Conservation (phyloP, 53 echinoderm and acorn worm species). For the Holothuria scabra region DNA sequence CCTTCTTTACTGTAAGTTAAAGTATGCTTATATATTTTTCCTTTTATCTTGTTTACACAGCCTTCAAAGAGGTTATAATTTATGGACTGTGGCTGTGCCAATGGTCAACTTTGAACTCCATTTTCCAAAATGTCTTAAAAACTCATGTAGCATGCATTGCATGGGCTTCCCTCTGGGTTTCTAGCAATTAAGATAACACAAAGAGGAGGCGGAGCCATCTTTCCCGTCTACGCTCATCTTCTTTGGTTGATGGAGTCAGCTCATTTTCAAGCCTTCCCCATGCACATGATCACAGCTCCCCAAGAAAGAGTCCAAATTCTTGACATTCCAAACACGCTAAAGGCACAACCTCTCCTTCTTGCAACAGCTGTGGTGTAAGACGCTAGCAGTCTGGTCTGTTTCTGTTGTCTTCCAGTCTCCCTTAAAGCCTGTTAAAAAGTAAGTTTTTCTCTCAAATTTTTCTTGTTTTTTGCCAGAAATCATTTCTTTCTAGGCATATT, state of each 20-base stretch:
- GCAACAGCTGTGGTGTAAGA: slow-evolving; percentile 37
- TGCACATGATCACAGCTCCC: slow-evolving; percentile 34
- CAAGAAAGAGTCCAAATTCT: slow-evolving; percentile 39
- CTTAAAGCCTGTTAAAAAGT: slow-evolving; percentile 32
- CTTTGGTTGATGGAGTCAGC: background rate
- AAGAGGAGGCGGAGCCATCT: slow-evolving; percentile 28
- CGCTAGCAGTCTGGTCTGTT: slow-evolving; percentile 24
- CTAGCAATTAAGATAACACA: slow-evolving; percentile 12
- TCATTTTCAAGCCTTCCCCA: slow-evolving; percentile 17
- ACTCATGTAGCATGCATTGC: too few relatives aligned
- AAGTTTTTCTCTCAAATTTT: slow-evolving; percentile 18
- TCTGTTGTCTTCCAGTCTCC: slow-evolving; percentile 36
- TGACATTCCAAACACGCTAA: slow-evolving; percentile 33
- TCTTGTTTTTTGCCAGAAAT: background rate
- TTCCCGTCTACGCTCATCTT: background rate
- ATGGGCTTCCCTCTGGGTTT: slow-evolving; percentile 24
- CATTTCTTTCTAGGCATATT: background rate
- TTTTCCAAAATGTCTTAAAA: too few relatives aligned
- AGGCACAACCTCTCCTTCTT: slow-evolving; percentile 26
- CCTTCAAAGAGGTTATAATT: too few relatives aligned
- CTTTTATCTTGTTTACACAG: too few relatives aligned
- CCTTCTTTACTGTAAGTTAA: too few relatives aligned
- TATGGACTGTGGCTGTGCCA: too few relatives aligned
- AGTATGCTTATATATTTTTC: too few relatives aligned
- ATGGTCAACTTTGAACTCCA: too few relatives aligned